Conservation (phyloP, 2,797 vertebrate genomes). For the Alectoris magna region DNA sequence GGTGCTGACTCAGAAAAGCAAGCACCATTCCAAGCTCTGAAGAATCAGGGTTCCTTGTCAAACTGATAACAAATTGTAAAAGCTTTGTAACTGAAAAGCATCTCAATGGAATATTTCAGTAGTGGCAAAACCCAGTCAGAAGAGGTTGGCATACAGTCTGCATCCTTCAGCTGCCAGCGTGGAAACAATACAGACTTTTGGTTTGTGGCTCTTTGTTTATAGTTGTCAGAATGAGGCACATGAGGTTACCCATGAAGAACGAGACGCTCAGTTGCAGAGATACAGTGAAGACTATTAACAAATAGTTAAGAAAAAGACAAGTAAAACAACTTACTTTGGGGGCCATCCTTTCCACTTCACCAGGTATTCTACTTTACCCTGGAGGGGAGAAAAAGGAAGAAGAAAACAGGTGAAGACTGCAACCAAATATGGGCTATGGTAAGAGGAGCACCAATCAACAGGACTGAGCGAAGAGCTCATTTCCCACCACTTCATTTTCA, state of each 20-base stretch:
- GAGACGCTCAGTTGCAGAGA: background rate
- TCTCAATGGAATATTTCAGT: conserved; percentile 33
- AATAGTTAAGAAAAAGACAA: background rate
- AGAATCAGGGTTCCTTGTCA: conserved; percentile 1
- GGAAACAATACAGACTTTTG: background rate
- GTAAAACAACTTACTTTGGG: conserved; percentile 90
- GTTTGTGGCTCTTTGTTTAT: conserved; percentile 41
- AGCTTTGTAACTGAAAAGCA: conserved; percentile 31
- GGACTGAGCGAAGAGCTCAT: background rate
- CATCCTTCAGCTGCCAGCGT: background rate
- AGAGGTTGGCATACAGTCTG: background rate
- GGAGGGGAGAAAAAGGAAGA: conserved; percentile 54
- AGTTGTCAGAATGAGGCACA: background rate
- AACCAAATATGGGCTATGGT: background rate
- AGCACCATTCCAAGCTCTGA: background rate
- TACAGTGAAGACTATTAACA: background rate
- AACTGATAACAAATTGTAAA: background rate
- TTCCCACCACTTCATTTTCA: conserved; percentile 21
- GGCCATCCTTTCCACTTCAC: conserved; percentile 99
- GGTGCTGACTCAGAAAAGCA: conserved; percentile 25
- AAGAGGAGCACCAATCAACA: background rate
- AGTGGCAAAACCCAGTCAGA: conserved; percentile 15
- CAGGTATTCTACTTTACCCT: conserved; percentile 98
- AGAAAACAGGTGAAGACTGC: conserved; percentile 15
- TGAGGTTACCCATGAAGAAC: conserved; percentile 3